Conservation (phyloP, 2,113 vertebrate genomes). For the Corythornis vintsioides region DNA sequence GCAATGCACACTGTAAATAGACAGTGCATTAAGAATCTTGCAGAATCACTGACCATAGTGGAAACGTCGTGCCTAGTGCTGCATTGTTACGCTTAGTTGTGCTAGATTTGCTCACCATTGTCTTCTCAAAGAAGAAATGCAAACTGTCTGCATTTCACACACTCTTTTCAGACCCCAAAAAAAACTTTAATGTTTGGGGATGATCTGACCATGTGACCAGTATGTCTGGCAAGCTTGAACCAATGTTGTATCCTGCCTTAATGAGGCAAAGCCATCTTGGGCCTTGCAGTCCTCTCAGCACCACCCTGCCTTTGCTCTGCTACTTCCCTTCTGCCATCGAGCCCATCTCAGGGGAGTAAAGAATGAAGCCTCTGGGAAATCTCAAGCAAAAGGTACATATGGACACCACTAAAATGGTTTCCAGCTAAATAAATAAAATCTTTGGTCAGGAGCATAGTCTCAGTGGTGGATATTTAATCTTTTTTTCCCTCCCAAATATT, state of each 20-base stretch:
- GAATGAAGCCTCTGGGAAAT: background rate
- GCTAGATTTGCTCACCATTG: background rate
- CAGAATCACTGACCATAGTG: background rate
- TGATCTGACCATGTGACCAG: background rate
- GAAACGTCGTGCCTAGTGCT: background rate
- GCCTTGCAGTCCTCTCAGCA: background rate
- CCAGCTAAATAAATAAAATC: background rate
- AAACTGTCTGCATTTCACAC: background rate
- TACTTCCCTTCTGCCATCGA: background rate
- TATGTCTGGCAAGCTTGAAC: background rate
- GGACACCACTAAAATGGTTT: background rate
- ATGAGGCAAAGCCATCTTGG: background rate
- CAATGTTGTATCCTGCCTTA: background rate
- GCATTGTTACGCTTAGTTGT: background rate
- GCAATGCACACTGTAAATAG: background rate
- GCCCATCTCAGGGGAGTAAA: background rate
- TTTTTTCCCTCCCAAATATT: background rate
- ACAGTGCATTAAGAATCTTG: background rate
- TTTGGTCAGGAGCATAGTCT: background rate
- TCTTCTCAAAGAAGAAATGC: background rate
- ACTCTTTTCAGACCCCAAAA: background rate
- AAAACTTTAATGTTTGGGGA: background rate
- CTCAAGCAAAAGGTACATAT: background rate
- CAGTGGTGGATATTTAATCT: background rate
- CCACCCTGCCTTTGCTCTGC: background rate